Evolutionary conservation across 2,797 vertebrate species (phyloP).

Genomic region (Xenops minutus): DNA sequence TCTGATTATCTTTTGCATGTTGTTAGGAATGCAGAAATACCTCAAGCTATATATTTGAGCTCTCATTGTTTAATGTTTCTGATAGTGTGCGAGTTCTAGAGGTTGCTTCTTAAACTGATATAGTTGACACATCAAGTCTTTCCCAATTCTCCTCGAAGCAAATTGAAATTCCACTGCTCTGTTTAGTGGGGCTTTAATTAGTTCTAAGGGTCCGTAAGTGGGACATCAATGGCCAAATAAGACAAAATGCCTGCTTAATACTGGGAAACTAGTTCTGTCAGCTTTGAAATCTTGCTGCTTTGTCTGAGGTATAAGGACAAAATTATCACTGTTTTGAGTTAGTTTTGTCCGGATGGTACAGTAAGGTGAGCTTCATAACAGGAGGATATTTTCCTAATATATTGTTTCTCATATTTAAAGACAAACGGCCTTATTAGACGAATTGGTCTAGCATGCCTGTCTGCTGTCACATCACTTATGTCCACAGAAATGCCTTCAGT

Average conservation of each 20-base stretch:
- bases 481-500: neutral
- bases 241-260: neutral
- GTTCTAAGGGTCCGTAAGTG: rapidly evolving
- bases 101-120: neutral
- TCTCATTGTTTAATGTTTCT: neutral
- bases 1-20: neutral
- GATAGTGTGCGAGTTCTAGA: neutral
- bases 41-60: rapidly evolving
- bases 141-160: neutral
- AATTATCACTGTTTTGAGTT: neutral
- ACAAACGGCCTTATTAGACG: neutral
- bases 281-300: neutral
- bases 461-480: neutral
- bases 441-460: neutral
- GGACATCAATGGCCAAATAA: neutral
- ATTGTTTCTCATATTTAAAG: neutral
- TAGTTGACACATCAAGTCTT: neutral
- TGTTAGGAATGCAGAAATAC: neutral
- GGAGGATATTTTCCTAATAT: neutral
- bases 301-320: rapidly evolving
- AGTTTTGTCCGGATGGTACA: neutral
- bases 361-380: neutral
- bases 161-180: neutral
- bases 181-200: neutral
- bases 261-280: neutral